phyloP scores from a whole-genome alignment of 2,888 invertebrate species.

The Saturnia pavonia region DNA sequence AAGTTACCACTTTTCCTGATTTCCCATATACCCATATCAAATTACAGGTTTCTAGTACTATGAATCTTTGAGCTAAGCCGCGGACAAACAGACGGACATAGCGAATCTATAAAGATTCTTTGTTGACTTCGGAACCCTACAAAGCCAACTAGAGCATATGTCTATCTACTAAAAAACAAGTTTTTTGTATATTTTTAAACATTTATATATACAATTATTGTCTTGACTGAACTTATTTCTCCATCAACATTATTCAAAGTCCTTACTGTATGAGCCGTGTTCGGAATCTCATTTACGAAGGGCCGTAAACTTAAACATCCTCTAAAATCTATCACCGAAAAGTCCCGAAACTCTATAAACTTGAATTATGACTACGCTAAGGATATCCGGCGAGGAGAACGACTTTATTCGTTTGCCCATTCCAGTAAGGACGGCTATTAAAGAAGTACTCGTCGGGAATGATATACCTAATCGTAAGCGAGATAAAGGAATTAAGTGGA shows the following conservation, averaged over 20 bases:
- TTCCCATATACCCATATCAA: too few species aligned
- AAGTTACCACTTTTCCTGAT: too few species aligned
- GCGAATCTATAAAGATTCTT: too few species aligned
- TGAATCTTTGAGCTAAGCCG: too few species aligned
- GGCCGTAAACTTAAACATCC: conserved; percentile 50
- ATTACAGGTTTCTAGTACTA: too few species aligned
- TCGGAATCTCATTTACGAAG: conserved; percentile 18
- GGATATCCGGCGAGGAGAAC: conserved; percentile 72
- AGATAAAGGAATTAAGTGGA: conserved; percentile 55
- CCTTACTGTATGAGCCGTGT: neutral
- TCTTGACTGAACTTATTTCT: neutral
- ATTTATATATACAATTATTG: neutral
- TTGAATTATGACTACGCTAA: conserved; percentile 68
- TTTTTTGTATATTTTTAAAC: too few species aligned
- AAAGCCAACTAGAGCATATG: too few species aligned
- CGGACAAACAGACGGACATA: too few species aligned
- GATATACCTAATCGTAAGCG: conserved; percentile 52
- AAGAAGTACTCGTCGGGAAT: conserved; percentile 65
- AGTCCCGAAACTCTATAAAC: conserved; percentile 69
- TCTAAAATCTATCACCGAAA: conserved; percentile 46
- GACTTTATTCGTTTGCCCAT: conserved; percentile 73
- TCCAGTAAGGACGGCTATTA: conserved; percentile 64
- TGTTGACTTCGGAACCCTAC: too few species aligned
- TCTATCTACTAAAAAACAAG: too few species aligned
- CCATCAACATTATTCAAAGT: neutral